These are phyloP conservation scores for Phoxinus dragarum DNA, from an alignment of 2,797 vertebrate species.

Conservation along the genomic window DNA sequence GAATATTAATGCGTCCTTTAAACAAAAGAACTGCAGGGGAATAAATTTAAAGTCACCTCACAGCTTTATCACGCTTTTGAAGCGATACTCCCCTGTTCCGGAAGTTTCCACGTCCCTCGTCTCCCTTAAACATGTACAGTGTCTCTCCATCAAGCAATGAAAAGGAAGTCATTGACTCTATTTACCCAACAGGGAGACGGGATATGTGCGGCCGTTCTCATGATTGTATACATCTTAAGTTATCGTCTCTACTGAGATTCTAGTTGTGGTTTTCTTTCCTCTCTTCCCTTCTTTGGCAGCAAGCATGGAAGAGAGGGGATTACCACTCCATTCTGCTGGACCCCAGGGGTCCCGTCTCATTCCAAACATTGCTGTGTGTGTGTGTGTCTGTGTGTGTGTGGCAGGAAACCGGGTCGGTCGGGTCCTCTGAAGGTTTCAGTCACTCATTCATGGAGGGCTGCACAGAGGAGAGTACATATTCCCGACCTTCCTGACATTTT, in stretches of 20 bases:
- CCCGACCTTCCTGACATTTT: slow-evolving; percentile 8
- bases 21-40: not conserved
- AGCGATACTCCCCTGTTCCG: not conserved
- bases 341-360: slow-evolving; percentile 41
- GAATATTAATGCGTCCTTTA: not conserved
- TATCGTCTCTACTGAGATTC: not conserved
- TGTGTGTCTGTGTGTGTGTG: slow-evolving; percentile 2
- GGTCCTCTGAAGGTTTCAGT: slow-evolving; percentile 32
- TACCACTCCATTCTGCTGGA: slow-evolving; percentile 38
- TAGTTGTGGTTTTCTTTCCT: slow-evolving; percentile 27
- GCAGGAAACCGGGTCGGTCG: slow-evolving; percentile 33
- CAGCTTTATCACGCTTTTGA: not conserved
- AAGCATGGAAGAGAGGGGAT: slow-evolving; percentile 38
- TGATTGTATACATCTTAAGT: slow-evolving; percentile 29
- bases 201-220: not conserved
- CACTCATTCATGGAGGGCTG: slow-evolving; percentile 26
- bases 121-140: not conserved
- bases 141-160: not conserved
- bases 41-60: not conserved
- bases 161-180: slow-evolving; percentile 23
- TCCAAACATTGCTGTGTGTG: slow-evolving; percentile 47
- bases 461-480: not conserved
- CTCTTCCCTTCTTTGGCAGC: not conserved
- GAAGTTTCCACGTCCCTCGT: slow-evolving; percentile 16
- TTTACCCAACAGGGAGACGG: slow-evolving; percentile 30